Evolutionary conservation across 1,140 invertebrate genomes (phyloP), one percentile per base, ranked within the genome.

Genomic region (Dendrolimus punctatus): DNA sequence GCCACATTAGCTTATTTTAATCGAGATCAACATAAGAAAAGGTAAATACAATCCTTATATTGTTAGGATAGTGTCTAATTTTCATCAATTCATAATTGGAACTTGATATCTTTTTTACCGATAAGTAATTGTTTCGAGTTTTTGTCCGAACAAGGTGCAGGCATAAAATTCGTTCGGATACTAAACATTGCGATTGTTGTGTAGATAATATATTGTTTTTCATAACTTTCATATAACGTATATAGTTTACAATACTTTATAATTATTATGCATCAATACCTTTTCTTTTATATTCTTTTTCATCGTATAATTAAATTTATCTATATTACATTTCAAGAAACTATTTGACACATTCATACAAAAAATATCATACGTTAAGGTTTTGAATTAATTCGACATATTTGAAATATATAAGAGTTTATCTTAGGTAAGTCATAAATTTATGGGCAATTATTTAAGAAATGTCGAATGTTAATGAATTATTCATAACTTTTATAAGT

Each of bases 121-220:
- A 72, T 56, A 48, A 62, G 75, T 86, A 86, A 84, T 86, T 86
- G 80, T 83, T 86, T 71, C 79, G 64, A 81, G 74, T 86, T 86
- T 86, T 86, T 86, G 69, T 69, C 55, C 46, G 61, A 56, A 72
- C 83, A 86, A 86, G 80, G 83, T 86, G 83, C 79, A 80, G 76
- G 80, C 78, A 76, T 73, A 77, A 71, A 73, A 73, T 73, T 67
- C 52, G 62, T 61, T 68, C 66, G 64, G 66, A 59, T 69, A 64
- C 71, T 74, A 73, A 73, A 71, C 70, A 66, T 71, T 73, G 66
- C 71, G 67, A 68, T 74, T 71, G 73, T 74, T 75, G 64, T 72
- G 77, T 71, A 75, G 73, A 62, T 62, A 53, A 55, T 53, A 40
- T 23, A 23, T 23, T 23, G 23, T 23, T 23, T 23, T 23, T 23